These are phyloP conservation scores for Tortricodes alternella DNA, from an alignment of 2,888 invertebrate species.

Conservation along the genomic window DNA sequence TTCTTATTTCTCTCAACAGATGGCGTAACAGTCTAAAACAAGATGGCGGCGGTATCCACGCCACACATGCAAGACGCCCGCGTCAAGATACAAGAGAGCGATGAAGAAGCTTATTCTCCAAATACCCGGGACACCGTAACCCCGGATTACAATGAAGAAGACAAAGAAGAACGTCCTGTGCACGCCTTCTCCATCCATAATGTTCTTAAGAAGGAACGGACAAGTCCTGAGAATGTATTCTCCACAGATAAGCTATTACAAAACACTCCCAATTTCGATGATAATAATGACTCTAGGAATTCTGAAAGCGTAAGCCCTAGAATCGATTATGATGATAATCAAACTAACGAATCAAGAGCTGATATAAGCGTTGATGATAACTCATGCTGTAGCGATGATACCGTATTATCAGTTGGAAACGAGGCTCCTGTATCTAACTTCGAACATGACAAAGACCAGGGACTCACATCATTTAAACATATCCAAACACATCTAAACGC, in stretches of 20 bases:
- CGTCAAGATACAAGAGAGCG: conserved; percentile 75
- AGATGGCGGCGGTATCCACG: conserved; percentile 78
- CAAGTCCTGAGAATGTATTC: conserved; percentile 77
- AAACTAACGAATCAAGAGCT: conserved; percentile 51
- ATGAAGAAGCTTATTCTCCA: conserved; percentile 74
- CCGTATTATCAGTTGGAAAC: conserved; percentile 91
- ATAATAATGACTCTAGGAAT: conserved; percentile 49
- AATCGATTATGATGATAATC: conserved; percentile 63
- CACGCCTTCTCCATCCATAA: conserved; percentile 77
- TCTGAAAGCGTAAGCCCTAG: conserved; percentile 63
- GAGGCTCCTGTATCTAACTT: conserved; percentile 83
- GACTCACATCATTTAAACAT: conserved; percentile 84
- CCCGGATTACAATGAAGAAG: conserved; percentile 70
- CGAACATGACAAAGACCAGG: conserved; percentile 56
- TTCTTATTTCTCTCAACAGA: conserved; percentile 51
- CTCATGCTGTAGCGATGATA: conserved; percentile 89
- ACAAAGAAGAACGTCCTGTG: conserved; percentile 63
- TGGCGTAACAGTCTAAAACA: conserved; percentile 60
- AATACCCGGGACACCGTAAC: conserved; percentile 68
- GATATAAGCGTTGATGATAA: conserved; percentile 80
- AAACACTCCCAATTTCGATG: conserved; percentile 70
- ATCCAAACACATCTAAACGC: conserved; percentile 87
- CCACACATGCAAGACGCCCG: conserved; percentile 66
- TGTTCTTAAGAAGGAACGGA: conserved; percentile 75
- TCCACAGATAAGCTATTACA: conserved; percentile 75